A percentile compares a stretch with the other conserved stretches of the same genome.
Conservation (phyloP, 35 echinoderm and acorn worm genomes). For the Heliocidaris erythrogramma region DNA sequence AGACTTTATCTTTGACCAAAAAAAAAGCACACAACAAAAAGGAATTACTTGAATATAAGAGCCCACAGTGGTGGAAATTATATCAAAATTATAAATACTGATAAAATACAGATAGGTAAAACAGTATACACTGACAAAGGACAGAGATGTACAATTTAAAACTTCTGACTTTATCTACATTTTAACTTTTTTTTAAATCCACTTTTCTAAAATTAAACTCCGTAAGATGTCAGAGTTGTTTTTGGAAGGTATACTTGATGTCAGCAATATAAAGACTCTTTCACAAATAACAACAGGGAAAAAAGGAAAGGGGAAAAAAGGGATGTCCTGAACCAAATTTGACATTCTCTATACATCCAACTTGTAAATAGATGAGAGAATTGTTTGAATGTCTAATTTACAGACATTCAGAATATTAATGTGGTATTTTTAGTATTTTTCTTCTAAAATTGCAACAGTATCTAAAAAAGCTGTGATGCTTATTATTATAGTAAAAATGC, state of each 20-base stretch:
- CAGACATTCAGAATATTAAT: background rate
- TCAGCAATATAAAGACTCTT: too few species aligned
- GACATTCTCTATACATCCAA: too few species aligned
- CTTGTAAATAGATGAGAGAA: too few species aligned
- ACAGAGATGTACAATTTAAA: background rate
- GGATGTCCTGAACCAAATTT: too few species aligned
- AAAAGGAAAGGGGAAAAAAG: too few species aligned
- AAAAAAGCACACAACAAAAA: background rate
- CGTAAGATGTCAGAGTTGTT: background rate
- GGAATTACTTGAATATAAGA: background rate
- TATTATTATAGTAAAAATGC: too few species aligned
- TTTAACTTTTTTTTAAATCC: background rate
- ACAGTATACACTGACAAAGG: background rate
- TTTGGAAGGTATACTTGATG: background rate
- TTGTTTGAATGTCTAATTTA: too few species aligned
- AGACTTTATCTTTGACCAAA: background rate
- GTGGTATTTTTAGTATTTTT: background rate
- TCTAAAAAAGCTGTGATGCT: background rate
- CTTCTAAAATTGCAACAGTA: background rate
- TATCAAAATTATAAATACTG: background rate
- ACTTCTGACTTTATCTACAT: background rate
- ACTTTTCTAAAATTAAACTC: background rate
- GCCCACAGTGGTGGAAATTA: background rate
- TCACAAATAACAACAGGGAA: too few species aligned
- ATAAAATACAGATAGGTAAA: constrained; percentile 8